Evolutionary conservation across 2,888 invertebrate species (phyloP).

Genomic region (Hirtodrosophila histrioides): DNA sequence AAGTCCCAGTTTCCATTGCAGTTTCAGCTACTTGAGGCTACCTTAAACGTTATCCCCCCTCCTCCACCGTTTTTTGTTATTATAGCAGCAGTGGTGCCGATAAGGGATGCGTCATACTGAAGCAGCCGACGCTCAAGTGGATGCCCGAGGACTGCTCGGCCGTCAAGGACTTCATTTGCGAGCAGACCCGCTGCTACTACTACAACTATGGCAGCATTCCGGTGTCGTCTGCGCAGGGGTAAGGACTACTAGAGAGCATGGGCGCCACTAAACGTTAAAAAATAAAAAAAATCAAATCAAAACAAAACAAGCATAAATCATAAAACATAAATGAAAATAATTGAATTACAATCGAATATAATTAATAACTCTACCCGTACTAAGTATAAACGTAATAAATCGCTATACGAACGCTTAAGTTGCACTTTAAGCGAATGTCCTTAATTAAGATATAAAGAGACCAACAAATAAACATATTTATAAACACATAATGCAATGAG

Average conservation of each 20-base stretch:
- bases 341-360: constrained; percentile 38
- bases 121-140: constrained; percentile 92
- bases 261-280: constrained; percentile 56
- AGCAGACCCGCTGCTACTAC: constrained; percentile 95
- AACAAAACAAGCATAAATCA: constrained; percentile 13
- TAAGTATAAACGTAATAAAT: constrained; percentile 45
- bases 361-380: constrained; percentile 21
- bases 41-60: constrained; percentile 13
- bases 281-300: constrained; percentile 24
- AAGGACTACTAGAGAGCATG: constrained; percentile 85
- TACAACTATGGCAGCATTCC: constrained; percentile 96
- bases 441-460: constrained; percentile 64
- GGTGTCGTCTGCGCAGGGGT: constrained; percentile 95
- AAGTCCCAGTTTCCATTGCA: neutral
- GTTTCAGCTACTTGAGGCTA: constrained; percentile 13
- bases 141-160: constrained; percentile 92
- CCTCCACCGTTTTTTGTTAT: constrained; percentile 36
- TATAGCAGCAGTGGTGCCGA: constrained; percentile 87
- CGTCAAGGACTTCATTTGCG: constrained; percentile 94
- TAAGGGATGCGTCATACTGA: constrained; percentile 91
- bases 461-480: constrained; percentile 41
- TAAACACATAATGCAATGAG: constrained; percentile 34
- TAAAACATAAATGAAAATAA: constrained; percentile 46
- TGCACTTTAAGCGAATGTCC: constrained; percentile 63
- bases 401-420: constrained; percentile 61